These are phyloP conservation scores for Conops quadrifasciatus DNA, from an alignment of 2,888 invertebrate genomes.

Conservation along the genomic window DNA sequence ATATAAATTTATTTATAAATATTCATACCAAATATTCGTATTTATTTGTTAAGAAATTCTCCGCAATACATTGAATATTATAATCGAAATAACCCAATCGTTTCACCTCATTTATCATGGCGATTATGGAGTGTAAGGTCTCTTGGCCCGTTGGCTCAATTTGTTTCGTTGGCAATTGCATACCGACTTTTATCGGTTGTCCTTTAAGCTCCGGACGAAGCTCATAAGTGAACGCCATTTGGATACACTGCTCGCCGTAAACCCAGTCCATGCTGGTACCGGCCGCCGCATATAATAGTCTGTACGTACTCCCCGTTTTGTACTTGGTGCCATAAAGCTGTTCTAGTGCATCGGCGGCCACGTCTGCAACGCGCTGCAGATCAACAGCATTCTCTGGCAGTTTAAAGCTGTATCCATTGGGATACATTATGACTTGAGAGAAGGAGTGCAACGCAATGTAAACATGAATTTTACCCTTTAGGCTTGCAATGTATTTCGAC, in stretches of 20 bases:
- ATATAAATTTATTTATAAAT: no score
- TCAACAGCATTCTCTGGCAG: slow-evolving; percentile 69
- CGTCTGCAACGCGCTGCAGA: slow-evolving; percentile 62
- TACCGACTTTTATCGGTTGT: slow-evolving; percentile 71
- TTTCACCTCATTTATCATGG: slow-evolving; percentile 66
- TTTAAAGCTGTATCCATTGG: slow-evolving; percentile 73
- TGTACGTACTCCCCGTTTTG: slow-evolving; percentile 70
- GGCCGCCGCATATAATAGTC: slow-evolving; percentile 69
- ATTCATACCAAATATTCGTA: no score
- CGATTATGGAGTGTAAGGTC: slow-evolving; percentile 68
- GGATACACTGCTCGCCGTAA: slow-evolving; percentile 69
- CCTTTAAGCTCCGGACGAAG: slow-evolving; percentile 62
- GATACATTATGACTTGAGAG: slow-evolving; percentile 75
- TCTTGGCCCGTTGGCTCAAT: slow-evolving; percentile 75
- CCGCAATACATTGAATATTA: no score
- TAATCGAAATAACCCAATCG: background rate
- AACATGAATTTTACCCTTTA: slow-evolving; percentile 68
- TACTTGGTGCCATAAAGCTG: slow-evolving; percentile 71
- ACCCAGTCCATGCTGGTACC: slow-evolving; percentile 81
- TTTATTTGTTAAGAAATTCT: no score
- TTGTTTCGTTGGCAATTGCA: slow-evolving; percentile 72
- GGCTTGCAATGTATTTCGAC: slow-evolving; percentile 68
- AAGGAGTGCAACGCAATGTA: slow-evolving; percentile 82
- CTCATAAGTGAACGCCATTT: slow-evolving; percentile 67
- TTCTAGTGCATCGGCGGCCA: slow-evolving; percentile 61